phyloP scores from a whole-genome alignment of 1,140 invertebrate genomes.

The Ips typographus region DNA sequence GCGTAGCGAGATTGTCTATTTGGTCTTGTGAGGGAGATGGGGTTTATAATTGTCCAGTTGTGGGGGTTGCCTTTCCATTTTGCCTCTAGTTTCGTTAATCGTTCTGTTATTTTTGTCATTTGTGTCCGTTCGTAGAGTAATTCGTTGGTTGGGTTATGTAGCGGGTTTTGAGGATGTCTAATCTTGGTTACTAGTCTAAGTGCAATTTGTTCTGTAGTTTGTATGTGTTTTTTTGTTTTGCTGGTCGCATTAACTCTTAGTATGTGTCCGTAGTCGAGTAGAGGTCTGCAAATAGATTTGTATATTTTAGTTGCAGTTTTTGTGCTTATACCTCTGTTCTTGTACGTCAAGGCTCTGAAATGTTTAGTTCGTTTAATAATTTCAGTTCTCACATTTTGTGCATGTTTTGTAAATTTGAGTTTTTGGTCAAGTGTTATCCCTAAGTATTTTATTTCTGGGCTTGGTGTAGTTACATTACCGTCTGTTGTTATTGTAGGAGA shows the following conservation, averaged over 20 bases:
- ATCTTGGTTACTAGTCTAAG: too few relatives aligned
- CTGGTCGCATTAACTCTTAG: neutral
- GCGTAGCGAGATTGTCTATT: too few relatives aligned
- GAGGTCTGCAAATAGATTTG: neutral
- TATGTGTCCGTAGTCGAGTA: neutral
- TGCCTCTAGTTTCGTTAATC: too few relatives aligned
- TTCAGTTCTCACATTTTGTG: neutral
- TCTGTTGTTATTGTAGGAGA: neutral
- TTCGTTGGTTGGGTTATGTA: too few relatives aligned
- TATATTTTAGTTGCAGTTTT: neutral
- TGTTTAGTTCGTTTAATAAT: neutral
- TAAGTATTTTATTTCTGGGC: neutral
- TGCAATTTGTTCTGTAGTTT: neutral
- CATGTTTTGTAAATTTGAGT: neutral
- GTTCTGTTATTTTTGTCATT: too few relatives aligned
- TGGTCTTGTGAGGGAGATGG: neutral
- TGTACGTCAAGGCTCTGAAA: neutral
- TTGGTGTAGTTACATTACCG: neutral
- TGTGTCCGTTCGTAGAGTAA: too few relatives aligned
- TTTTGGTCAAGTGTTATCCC: neutral
- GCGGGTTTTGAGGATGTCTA: too few relatives aligned
- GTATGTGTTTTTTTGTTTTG: neutral
- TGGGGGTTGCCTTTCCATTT: too few relatives aligned
- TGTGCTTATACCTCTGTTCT: too few relatives aligned
- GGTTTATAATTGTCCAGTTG: neutral